These are phyloP conservation scores for Zelleria hepariella DNA, from an alignment of 2,888 invertebrate species.

Conservation along the genomic window DNA sequence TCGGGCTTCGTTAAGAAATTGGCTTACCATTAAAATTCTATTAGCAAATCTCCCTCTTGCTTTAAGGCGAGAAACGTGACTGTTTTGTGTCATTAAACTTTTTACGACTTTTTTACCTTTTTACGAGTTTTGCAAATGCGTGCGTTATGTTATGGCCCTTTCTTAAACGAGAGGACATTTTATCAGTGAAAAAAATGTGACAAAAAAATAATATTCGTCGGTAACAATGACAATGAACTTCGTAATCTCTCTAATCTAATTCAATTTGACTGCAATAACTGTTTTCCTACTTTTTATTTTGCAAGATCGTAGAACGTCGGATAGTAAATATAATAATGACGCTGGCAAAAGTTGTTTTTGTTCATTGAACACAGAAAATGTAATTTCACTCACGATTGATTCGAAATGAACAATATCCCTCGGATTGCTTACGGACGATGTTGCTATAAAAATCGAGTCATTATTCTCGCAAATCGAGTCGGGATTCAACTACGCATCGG, in stretches of 20 bases:
- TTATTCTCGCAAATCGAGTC: not conserved
- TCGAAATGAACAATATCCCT: constrained; percentile 5
- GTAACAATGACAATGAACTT: not conserved
- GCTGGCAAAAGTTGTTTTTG: not conserved
- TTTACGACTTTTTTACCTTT: not conserved
- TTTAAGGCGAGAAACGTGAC: not conserved
- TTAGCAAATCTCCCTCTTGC: constrained; percentile 1
- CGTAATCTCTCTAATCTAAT: not conserved
- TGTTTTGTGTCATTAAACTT: not conserved
- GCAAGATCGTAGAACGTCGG: not conserved
- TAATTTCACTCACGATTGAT: constrained; percentile 20
- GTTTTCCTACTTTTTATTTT: not conserved
- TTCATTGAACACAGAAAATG: not conserved
- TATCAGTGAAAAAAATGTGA: too few species aligned
- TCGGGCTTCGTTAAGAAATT: not conserved
- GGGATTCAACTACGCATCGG: not conserved
- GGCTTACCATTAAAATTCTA: not conserved
- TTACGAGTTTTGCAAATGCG: not conserved
- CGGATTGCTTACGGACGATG: not conserved
- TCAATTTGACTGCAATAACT: too few species aligned
- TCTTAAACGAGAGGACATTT: not conserved
- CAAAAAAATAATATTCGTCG: too few species aligned
- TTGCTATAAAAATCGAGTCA: not conserved
- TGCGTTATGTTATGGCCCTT: not conserved
- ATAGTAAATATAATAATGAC: not conserved